Evolutionary conservation across 2,888 invertebrate species (phyloP), one percentile per base, ranked within the genome.

Genomic region (Cataglyphis rosenhaueri): DNA sequence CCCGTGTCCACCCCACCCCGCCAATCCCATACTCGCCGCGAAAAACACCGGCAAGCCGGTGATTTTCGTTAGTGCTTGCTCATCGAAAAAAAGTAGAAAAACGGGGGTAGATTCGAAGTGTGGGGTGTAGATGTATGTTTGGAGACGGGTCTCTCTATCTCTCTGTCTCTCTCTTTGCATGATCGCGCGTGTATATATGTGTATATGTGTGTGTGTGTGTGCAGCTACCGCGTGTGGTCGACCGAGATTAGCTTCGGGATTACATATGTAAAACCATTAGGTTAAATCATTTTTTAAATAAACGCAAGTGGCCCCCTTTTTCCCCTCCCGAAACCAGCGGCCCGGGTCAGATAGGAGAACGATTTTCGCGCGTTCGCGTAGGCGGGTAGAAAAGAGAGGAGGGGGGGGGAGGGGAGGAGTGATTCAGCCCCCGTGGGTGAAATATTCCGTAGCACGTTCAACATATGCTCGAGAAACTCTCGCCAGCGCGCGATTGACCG

Each of bases 181-280:
- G 64, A 21, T 35, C n/a, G 18, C 15, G 21, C 21, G 21, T 10
- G 35, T 57, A 55, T 57, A 65, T 64, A 44, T 66, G 82, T 79
- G 85, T 75, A 85, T 57, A 52, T 74, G 86, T 75, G 87, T 29
- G 29, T 29, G 25, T 25, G 25, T 29, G 25, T 29, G 25, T 88
- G 89, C 87, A 89, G 88, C 87, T 86, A 89, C 90, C 91, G 91
- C 90, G 93, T 91, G 92, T 93, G 93, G 92, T 89, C 85, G 90
- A 85, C 89, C 90, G 93, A 93, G 93, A 93, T 93, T 93, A 93
- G 93, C 93, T 88, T 82, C 87, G 91, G 93, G 94, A 94, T 94
- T 94, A 94, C 94, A 94, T 92, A 93, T 93, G 94, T 94, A 93
- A 93, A 93, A 93, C 94, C 94, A 93, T 94, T 93, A 93, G 93